These are phyloP conservation scores for Gymnoscopelus braueri DNA, from an alignment of 2,797 vertebrate genomes.

Conservation along the genomic window DNA sequence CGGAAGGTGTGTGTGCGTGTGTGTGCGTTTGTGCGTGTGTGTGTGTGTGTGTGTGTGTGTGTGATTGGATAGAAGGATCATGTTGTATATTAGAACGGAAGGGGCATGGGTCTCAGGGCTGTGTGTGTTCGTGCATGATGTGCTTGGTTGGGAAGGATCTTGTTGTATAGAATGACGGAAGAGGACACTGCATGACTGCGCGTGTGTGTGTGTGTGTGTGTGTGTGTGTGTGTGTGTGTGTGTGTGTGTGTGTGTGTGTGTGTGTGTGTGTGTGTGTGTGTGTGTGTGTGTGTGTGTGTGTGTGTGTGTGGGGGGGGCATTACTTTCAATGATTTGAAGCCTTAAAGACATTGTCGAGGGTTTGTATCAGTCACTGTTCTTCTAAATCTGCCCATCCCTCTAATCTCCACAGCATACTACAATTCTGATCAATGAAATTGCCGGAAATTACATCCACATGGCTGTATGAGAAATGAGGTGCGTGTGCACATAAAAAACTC, in stretches of 20 bases:
- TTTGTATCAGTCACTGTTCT: not conserved
- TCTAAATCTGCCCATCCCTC: not conserved
- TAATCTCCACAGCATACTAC: slow-evolving; percentile 8
- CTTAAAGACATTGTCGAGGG: slow-evolving; percentile 3
- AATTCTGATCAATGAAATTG: slow-evolving; percentile 47
- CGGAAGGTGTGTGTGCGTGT: slow-evolving; percentile 25
- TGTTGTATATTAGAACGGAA: no score
- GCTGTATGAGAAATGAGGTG: slow-evolving; percentile 39
- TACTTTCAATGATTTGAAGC: not conserved
- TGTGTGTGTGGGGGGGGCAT: no score
- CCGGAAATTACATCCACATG: slow-evolving; percentile 57
- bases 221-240: slow-evolving; percentile 11
- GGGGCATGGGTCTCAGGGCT: no score
- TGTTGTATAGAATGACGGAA: no score
- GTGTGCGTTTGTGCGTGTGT: slow-evolving; percentile 5
- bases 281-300: not conserved
- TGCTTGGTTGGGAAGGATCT: no score
- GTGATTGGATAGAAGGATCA: no score
- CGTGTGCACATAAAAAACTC: slow-evolving; percentile 19
- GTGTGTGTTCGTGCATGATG: no score
- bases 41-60: slow-evolving; percentile 5
- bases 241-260: slow-evolving; percentile 14
- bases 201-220: slow-evolving; percentile 17
- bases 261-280: slow-evolving; percentile 1
- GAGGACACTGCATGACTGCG: not conserved